These are phyloP conservation scores for Cydia amplana DNA, from an alignment of 1,140 invertebrate genomes.

Conservation along the genomic window DNA sequence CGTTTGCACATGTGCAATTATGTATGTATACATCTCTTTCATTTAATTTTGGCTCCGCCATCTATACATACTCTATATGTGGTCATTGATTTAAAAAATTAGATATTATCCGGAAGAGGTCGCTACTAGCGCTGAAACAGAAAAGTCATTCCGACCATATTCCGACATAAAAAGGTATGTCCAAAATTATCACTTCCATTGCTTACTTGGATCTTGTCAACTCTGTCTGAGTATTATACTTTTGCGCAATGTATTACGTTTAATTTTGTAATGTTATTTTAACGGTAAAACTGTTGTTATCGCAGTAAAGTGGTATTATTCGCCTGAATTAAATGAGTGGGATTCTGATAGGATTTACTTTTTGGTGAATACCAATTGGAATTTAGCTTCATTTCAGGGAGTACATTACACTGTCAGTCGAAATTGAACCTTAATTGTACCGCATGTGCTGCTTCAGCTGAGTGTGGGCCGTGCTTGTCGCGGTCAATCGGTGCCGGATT, in stretches of 20 bases:
- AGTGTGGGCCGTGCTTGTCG: constrained; percentile 73
- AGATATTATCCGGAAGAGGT: constrained; percentile 41
- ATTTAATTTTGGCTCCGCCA: background rate
- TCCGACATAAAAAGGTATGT: background rate
- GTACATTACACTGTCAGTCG: constrained; percentile 53
- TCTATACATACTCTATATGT: constrained; percentile 21
- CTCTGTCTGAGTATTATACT: too few relatives aligned
- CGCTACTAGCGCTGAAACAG: constrained; percentile 29
- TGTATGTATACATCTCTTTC: background rate
- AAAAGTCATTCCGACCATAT: background rate
- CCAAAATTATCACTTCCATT: constrained; percentile 29
- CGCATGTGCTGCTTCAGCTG: constrained; percentile 78
- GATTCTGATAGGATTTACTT: background rate
- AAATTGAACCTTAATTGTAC: constrained; percentile 76
- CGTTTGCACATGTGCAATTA: background rate
- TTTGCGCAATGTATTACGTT: background rate
- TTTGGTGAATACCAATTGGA: constrained; percentile 34
- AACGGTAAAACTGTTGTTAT: background rate
- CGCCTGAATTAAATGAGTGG: constrained; percentile 11
- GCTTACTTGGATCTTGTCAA: background rate
- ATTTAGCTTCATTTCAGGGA: constrained; percentile 49
- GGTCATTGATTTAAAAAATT: constrained; percentile 48
- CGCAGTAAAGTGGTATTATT: constrained; percentile 11
- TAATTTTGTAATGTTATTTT: background rate
- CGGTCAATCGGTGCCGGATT: constrained; percentile 74